Conservation (phyloP, 2,888 invertebrate species). For the Ochropacha duplaris region DNA sequence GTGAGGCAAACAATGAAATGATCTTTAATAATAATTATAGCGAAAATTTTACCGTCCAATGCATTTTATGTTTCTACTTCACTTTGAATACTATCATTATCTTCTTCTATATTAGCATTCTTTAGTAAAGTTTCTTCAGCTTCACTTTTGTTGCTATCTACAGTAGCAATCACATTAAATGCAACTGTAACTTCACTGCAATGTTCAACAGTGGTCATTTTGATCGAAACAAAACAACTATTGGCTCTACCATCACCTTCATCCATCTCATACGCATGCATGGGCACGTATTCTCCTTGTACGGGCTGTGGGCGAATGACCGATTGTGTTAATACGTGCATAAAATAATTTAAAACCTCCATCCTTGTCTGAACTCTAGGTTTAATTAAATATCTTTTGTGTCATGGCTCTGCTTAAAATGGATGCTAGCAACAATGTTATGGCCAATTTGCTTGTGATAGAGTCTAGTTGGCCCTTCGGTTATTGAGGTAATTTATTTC, state of each 20-base stretch:
- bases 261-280: conserved; percentile 42
- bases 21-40: conserved; percentile 11
- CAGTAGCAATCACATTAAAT: neutral
- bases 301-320: conserved; percentile 54
- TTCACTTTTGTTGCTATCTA: neutral
- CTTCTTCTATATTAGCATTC: neutral
- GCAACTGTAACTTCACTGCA: neutral
- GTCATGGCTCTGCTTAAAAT: conserved; percentile 17
- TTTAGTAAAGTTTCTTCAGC: neutral
- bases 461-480: conserved; percentile 27
- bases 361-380: conserved; percentile 25
- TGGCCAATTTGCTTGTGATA: conserved; percentile 50
- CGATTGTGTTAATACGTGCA: conserved; percentile 62
- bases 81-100: neutral
- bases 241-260: conserved; percentile 37
- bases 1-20: conserved; percentile 8
- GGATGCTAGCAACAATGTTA: conserved; percentile 43
- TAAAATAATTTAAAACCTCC: conserved; percentile 45
- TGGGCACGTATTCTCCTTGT: conserved; percentile 35
- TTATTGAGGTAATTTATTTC: conserved; percentile 32
- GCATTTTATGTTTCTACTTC: neutral
- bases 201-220: conserved; percentile 16
- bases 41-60: neutral
- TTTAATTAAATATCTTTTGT: conserved; percentile 21
- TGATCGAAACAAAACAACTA: conserved; percentile 38